Conservation (phyloP, 2,888 invertebrate genomes). For the Lottia gigantea region DNA sequence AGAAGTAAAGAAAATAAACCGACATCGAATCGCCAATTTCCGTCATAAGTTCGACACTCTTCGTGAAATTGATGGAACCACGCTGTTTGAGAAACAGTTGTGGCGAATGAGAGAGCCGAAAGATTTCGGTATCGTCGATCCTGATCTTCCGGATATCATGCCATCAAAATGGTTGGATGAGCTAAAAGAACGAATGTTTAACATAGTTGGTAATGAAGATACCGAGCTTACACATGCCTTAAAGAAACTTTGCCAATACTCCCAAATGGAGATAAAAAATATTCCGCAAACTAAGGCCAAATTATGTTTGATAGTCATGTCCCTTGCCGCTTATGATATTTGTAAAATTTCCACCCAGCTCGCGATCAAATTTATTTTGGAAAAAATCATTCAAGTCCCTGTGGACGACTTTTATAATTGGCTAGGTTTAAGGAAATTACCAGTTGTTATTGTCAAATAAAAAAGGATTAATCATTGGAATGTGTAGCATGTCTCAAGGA, state of each 20-base stretch:
- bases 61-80: conserved; percentile 30
- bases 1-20: conserved; percentile 42
- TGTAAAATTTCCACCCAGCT: conserved; percentile 43
- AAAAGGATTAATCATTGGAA: no score
- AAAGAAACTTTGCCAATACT: conserved; percentile 35
- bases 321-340: conserved; percentile 50
- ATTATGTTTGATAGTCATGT: conserved; percentile 51
- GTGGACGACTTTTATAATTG: conserved; percentile 43
- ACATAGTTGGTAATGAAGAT: conserved; percentile 24
- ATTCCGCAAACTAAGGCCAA: conserved; percentile 43
- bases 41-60: conserved; percentile 38
- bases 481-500: no score
- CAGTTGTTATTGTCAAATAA: conserved; percentile 30
- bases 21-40: conserved; percentile 38
- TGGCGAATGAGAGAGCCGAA: conserved; percentile 28
- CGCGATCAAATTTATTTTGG: conserved; percentile 48
- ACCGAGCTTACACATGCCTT: conserved; percentile 32
- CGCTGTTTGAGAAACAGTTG: conserved; percentile 35
- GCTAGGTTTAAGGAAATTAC: conserved; percentile 43
- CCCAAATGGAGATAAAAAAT: conserved; percentile 45
- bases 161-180: conserved; percentile 40
- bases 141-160: conserved; percentile 2
- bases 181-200: conserved; percentile 32
- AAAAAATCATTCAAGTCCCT: conserved; percentile 40
- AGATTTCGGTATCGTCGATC: conserved; percentile 9